A percentile compares a stretch with the other conserved stretches of the same genome.
Conservation (phyloP, 2,113 vertebrate species). For the Eudyptes chrysolophus region DNA sequence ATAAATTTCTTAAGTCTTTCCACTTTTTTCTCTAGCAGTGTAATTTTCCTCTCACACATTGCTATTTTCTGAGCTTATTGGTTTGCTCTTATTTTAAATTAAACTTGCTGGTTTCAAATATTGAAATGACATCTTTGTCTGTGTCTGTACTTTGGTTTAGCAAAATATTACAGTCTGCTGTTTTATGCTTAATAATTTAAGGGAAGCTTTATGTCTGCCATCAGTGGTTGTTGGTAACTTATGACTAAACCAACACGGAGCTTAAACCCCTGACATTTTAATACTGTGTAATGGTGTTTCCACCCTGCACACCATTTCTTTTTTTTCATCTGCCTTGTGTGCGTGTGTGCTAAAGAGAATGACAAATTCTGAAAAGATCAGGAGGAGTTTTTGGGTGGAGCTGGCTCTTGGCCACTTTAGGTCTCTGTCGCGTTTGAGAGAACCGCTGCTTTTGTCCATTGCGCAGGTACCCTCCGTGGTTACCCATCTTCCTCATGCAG, state of each 20-base stretch:
- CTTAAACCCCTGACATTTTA: constrained; percentile 80
- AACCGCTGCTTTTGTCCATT: not conserved
- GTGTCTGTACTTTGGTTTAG: constrained; percentile 90
- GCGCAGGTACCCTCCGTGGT: not conserved
- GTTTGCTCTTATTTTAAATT: constrained; percentile 97
- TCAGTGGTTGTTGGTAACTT: constrained; percentile 81
- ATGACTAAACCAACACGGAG: constrained; percentile 74
- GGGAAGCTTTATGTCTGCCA: constrained; percentile 79
- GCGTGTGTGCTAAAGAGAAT: constrained; percentile 21
- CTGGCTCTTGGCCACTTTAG: not conserved
- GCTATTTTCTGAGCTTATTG: constrained; percentile 97
- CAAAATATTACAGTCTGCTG: constrained; percentile 90
- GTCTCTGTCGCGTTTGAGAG: not conserved
- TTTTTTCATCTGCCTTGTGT: constrained; percentile 41
- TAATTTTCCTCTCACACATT: constrained; percentile 92
- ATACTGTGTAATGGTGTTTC: constrained; percentile 65
- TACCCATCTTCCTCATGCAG: not conserved
- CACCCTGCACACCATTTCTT: not conserved
- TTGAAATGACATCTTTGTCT: constrained; percentile 95
- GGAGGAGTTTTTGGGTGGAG: not conserved
- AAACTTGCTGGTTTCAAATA: constrained; percentile 98
- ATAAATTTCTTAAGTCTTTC: constrained; percentile 98
- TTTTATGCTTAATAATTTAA: constrained; percentile 89
- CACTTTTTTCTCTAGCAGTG: constrained; percentile 88
- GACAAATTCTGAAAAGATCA: constrained; percentile 44